Evolutionary conservation across 1,140 invertebrate species (phyloP), one percentile per base, ranked within the genome.

Genomic region (Diachasmimorpha longicaudata): DNA sequence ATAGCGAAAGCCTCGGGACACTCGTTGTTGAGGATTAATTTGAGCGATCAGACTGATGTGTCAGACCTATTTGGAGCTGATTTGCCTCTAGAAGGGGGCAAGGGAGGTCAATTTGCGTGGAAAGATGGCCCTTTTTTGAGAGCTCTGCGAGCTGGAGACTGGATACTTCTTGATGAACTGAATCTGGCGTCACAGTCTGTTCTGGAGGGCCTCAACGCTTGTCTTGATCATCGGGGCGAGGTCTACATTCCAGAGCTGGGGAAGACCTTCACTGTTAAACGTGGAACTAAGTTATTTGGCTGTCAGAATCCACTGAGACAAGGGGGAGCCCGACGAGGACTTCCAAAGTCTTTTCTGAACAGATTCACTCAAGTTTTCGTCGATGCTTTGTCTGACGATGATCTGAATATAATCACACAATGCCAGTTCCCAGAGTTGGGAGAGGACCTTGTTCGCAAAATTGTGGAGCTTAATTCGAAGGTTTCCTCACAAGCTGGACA

Each of bases 141-240:
- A 77, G 99, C 98, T 1, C 89, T 99, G 0, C 97, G 97, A 90
- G 91, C 94, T 67, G 96, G 97, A 2, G 92, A 97, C 81, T 99
- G 99, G 99, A 95, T 99, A 81, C 90, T 99, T 14, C 89, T 99
- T n/a, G 99, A 99, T 88, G 99, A 99, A 90, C 90, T 99, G 70
- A 99, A 99, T 91, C 90, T 99, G 74, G 98, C 99, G 0, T 98
- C 98, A 0, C 99, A 99, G 87, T 97, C 98, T 0, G 98, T 99
- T 5, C 89, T 99, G 0, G 99, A 99, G 91, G 98, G 98, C 37
- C 90, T 99, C 2, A 99, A 99, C 88, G 98, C 98, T 1, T 99
- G 98, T 86, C 91, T 99, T 14, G 99, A 99, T 91, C 99, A 99
- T 86, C 91, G 98, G 82, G 96, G 96, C 3, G 97, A 99, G 89